Conservation (phyloP, 2,797 vertebrate species). For the Enteromius thamalakanensis region DNA sequence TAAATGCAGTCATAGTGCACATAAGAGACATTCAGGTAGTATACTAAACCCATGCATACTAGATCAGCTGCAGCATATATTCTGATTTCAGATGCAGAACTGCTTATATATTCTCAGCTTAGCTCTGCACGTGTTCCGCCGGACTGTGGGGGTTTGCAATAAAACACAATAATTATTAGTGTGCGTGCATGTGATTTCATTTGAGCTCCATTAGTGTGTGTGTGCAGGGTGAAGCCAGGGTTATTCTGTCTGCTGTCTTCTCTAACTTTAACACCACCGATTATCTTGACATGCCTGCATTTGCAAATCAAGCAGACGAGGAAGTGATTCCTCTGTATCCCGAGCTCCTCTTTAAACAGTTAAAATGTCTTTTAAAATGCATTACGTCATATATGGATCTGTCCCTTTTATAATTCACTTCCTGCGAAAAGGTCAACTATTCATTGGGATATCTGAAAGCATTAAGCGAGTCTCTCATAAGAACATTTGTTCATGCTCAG, state of each 20-base stretch:
- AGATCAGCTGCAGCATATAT: background rate
- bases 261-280: background rate
- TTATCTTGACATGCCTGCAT: slow-evolving; percentile 1
- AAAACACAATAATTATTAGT: background rate
- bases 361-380: slow-evolving; percentile 24
- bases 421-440: slow-evolving; percentile 28
- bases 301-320: slow-evolving; percentile 25
- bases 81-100: background rate
- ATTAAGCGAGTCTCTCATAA: background rate
- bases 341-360: slow-evolving; percentile 6
- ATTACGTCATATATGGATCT: slow-evolving; percentile 2
- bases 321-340: background rate
- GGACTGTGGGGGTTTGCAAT: background rate
- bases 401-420: slow-evolving; percentile 17
- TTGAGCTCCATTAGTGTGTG: background rate
- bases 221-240: background rate
- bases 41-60: background rate
- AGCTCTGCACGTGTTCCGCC: background rate
- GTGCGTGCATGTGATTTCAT: background rate
- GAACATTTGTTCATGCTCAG: slow-evolving; percentile 24
- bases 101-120: background rate
- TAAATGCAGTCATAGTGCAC: background rate
- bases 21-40: background rate
- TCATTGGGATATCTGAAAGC: slow-evolving; percentile 29
- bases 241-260: slow-evolving; percentile 10